Evolutionary conservation across 2,888 invertebrate species (phyloP).

Genomic region (Lithosia quadra): DNA sequence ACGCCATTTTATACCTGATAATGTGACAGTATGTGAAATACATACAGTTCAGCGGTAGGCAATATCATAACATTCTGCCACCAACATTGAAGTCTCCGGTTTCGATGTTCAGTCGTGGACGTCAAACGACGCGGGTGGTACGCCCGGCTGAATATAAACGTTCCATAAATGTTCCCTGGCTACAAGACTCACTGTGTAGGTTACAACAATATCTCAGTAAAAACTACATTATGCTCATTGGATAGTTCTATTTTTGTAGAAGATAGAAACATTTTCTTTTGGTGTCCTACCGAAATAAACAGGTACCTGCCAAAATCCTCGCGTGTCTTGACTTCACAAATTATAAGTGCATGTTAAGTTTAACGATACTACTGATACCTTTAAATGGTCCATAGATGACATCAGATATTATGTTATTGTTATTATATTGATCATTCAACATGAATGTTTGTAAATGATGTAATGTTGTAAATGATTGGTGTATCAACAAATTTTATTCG

Average conservation of each 20-base stretch:
- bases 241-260: constrained; percentile 27
- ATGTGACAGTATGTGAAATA: constrained; percentile 40
- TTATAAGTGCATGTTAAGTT: constrained; percentile 23
- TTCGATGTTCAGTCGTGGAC: constrained; percentile 66
- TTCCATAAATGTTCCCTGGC: constrained; percentile 68
- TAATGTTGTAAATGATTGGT: constrained; percentile 48
- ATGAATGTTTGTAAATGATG: constrained; percentile 63
- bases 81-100: constrained; percentile 70
- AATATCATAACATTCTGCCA: constrained; percentile 61
- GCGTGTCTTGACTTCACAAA: not conserved
- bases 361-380: constrained; percentile 39
- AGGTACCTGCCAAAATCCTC: not conserved
- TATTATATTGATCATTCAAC: constrained; percentile 59
- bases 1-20: constrained; percentile 13
- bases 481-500: constrained; percentile 57
- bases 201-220: constrained; percentile 43
- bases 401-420: constrained; percentile 64
- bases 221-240: constrained; percentile 41
- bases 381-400: constrained; percentile 48
- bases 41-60: constrained; percentile 35
- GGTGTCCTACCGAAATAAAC: not conserved
- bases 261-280: not conserved
- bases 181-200: constrained; percentile 56
- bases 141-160: constrained; percentile 77
- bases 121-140: constrained; percentile 79